A percentile compares a stretch with the other conserved stretches of the same genome.
phyloP scores from a whole-genome alignment of 1,140 invertebrate genomes.

The Ceratosolen fusciceps region DNA sequence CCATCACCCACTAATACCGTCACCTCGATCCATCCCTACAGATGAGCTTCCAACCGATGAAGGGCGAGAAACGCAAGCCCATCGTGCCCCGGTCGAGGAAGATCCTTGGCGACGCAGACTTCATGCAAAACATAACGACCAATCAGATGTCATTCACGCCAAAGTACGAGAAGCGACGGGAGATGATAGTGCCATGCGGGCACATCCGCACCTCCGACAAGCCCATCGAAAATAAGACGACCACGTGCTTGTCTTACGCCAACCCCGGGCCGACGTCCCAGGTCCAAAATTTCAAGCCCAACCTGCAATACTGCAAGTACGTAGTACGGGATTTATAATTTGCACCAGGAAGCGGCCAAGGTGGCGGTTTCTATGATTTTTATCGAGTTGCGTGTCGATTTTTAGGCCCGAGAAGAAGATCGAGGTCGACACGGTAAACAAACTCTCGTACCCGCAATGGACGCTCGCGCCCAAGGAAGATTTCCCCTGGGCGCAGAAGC shows the following conservation, averaged over 20 bases:
- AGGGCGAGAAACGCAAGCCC: constrained; percentile 55
- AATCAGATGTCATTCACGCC: constrained; percentile 78
- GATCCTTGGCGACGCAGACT: constrained; percentile 70
- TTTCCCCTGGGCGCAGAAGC: constrained; percentile 67
- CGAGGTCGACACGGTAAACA: constrained; percentile 74
- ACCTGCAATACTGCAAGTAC: constrained; percentile 58
- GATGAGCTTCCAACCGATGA: constrained; percentile 63
- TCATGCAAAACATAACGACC: constrained; percentile 80
- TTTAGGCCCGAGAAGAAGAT: constrained; percentile 72
- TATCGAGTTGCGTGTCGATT: neutral
- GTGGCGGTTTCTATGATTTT: neutral
- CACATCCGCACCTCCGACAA: constrained; percentile 66
- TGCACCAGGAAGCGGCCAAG: neutral
- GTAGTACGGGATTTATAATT: neutral
- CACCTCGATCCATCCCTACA: no score
- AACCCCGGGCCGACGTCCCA: constrained; percentile 53
- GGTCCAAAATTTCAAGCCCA: constrained; percentile 60
- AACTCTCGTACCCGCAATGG: constrained; percentile 73
- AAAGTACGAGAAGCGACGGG: constrained; percentile 70
- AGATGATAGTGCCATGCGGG: constrained; percentile 62
- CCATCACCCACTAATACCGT: no score
- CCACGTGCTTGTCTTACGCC: constrained; percentile 59
- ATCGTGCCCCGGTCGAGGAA: constrained; percentile 57
- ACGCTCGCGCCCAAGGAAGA: constrained; percentile 61
- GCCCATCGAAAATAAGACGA: constrained; percentile 63